These are phyloP conservation scores for Hoplostethus mediterraneus DNA, from an alignment of 2,797 vertebrate genomes.

Conservation along the genomic window DNA sequence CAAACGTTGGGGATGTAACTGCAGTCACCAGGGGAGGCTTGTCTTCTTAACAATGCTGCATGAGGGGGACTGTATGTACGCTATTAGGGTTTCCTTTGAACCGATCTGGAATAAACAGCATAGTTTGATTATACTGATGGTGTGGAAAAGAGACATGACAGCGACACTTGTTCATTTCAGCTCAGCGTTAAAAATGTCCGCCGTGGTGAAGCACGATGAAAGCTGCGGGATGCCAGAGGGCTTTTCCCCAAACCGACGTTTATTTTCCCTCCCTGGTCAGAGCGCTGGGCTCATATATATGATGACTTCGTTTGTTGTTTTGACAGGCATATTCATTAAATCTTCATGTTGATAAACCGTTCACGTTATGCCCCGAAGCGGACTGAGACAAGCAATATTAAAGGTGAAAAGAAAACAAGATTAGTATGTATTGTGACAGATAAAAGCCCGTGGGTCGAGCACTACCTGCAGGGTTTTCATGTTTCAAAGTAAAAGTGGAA, in stretches of 20 bases:
- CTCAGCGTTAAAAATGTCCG: slow-evolving; percentile 22
- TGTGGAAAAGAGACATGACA: slow-evolving; percentile 28
- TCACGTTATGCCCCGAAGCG: slow-evolving; percentile 22
- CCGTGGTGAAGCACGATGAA: slow-evolving; percentile 33
- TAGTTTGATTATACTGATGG: slow-evolving; percentile 8
- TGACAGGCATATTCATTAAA: slow-evolving; percentile 51
- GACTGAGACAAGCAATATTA: slow-evolving; percentile 36
- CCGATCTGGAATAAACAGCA: slow-evolving; percentile 15
- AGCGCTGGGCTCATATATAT: slow-evolving; percentile 19
- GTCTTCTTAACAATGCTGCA: slow-evolving; percentile 18
- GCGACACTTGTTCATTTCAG: slow-evolving; percentile 30
- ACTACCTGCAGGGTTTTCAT: slow-evolving; percentile 35
- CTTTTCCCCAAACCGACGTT: slow-evolving; percentile 24
- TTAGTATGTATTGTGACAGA: slow-evolving; percentile 34
- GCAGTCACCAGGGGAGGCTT: slow-evolving; percentile 15
- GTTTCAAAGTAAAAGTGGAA: slow-evolving; percentile 22
- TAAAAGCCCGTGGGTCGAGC: slow-evolving; percentile 30
- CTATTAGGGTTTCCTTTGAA: slow-evolving; percentile 18
- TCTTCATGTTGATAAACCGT: slow-evolving; percentile 39
- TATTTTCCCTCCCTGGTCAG: slow-evolving; percentile 35
- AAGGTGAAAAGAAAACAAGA: slow-evolving; percentile 33
- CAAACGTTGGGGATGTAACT: slow-evolving; percentile 38
- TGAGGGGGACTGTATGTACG: too few species aligned
- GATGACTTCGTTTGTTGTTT: slow-evolving; percentile 53
- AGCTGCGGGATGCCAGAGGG: slow-evolving; percentile 4